These are phyloP conservation scores for Porites lobata DNA, from an alignment of 92 coral and sea anemone species.

Conservation along the genomic window DNA sequence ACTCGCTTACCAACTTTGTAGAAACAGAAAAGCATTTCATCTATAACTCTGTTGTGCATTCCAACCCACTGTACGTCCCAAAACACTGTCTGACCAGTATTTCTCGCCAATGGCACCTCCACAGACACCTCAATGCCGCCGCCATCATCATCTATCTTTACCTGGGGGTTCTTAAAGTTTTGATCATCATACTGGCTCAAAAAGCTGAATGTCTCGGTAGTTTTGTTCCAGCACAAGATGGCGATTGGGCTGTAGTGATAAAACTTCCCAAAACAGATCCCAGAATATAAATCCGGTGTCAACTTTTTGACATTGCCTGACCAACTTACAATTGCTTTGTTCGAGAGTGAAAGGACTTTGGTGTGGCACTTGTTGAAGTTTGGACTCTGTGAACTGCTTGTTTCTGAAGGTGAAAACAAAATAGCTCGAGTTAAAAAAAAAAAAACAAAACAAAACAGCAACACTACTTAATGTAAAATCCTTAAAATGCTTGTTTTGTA, in stretches of 20 bases:
- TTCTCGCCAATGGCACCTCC: not conserved
- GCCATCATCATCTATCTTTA: not conserved
- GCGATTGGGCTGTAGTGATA: not conserved
- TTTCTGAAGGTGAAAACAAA: not conserved
- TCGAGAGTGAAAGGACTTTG: not conserved
- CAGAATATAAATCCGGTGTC: constrained; percentile 4
- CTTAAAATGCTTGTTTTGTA: not conserved
- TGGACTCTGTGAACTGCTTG: constrained; percentile 10
- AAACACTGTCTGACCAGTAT: constrained; percentile 20
- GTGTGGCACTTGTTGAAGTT: not conserved
- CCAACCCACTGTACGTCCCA: constrained; percentile 25
- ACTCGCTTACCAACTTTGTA: constrained; percentile 10
- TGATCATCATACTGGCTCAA: not conserved
- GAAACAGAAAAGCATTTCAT: constrained; percentile 29
- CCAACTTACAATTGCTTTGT: constrained; percentile 18
- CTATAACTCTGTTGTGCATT: constrained; percentile 30
- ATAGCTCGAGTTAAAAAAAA: too few relatives aligned
- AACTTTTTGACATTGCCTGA: not conserved
- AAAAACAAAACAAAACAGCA: too few relatives aligned
- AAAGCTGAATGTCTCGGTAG: constrained; percentile 5
- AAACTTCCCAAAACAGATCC: constrained; percentile 26
- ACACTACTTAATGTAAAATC: too few relatives aligned
- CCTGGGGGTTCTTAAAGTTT: not conserved
- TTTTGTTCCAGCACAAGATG: constrained; percentile 34
- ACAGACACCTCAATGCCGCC: constrained; percentile 7